These are phyloP conservation scores for Darevskia nairensis DNA, from an alignment of 2,797 vertebrate genomes.

Conservation along the genomic window DNA sequence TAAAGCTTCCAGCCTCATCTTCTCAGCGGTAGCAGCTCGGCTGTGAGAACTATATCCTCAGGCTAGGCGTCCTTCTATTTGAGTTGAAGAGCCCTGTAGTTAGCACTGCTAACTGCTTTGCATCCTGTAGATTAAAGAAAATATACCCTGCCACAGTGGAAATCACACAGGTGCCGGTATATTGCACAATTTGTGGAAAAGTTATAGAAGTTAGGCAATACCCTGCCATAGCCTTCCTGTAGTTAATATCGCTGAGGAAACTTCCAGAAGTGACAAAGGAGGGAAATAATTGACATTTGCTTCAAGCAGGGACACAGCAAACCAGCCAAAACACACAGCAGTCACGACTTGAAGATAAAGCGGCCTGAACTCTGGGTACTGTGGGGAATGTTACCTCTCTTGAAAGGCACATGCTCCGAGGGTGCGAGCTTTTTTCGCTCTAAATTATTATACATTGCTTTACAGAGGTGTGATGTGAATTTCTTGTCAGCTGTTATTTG, in stretches of 20 bases:
- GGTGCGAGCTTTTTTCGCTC: neutral
- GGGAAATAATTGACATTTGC: neutral
- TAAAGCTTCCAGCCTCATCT: conserved; percentile 15
- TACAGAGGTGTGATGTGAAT: neutral
- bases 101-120: conserved; percentile 23
- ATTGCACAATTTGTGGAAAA: neutral
- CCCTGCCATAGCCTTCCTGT: neutral
- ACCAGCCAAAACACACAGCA: fast-evolving
- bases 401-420: neutral
- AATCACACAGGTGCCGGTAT: neutral
- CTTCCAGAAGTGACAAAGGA: neutral
- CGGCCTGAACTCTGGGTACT: neutral
- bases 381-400: fast-evolving
- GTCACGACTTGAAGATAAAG: neutral
- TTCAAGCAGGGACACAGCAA: neutral
- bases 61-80: neutral
- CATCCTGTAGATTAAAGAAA: conserved; percentile 25
- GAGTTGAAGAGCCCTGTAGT: neutral
- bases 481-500: neutral
- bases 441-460: neutral
- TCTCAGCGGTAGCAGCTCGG: neutral
- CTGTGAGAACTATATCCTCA: neutral
- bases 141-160: neutral
- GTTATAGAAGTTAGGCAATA: neutral
- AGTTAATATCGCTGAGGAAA: neutral